A percentile compares a stretch with the other conserved stretches of the same genome.
Evolutionary conservation across 2,113 vertebrate genomes (phyloP).

Genomic region (Acrocephalus kingi): DNA sequence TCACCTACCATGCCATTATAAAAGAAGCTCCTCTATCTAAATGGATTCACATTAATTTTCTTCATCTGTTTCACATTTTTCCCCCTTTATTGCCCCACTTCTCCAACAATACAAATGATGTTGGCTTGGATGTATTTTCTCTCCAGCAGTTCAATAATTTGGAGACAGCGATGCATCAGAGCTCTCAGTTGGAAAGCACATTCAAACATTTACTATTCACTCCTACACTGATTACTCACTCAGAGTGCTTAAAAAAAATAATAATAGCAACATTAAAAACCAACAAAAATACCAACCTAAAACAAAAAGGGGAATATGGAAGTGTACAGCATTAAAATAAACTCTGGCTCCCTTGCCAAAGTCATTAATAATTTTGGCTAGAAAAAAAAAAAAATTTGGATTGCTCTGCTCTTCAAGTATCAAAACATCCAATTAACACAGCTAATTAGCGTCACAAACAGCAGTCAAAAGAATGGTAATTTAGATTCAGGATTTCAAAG

Average conservation of each 20-base stretch:
- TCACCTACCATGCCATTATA: neutral
- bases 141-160: conserved; percentile 74
- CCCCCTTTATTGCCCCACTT: conserved; percentile 13
- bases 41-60: conserved; percentile 41
- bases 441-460: conserved; percentile 93
- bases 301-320: conserved; percentile 43
- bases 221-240: conserved; percentile 72
- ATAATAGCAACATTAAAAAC: conserved; percentile 66
- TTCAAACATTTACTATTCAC: conserved; percentile 70
- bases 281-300: conserved; percentile 54
- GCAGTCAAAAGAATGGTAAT: conserved; percentile 82
- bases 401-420: conserved; percentile 85
- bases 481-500: conserved; percentile 82
- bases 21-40: conserved; percentile 21
- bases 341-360: conserved; percentile 69
- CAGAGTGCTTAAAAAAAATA: conserved; percentile 61
- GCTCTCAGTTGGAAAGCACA: conserved; percentile 70
- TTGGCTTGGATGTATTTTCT: conserved; percentile 62
- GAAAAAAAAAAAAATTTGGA: conserved; percentile 68
- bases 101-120: conserved; percentile 52
- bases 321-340: conserved; percentile 51
- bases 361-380: conserved; percentile 82
- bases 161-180: conserved; percentile 69
- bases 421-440: conserved; percentile 95
- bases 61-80: conserved; percentile 28